These are phyloP conservation scores for Ellobium chinense DNA, from an alignment of 2,888 invertebrate genomes.

Conservation along the genomic window DNA sequence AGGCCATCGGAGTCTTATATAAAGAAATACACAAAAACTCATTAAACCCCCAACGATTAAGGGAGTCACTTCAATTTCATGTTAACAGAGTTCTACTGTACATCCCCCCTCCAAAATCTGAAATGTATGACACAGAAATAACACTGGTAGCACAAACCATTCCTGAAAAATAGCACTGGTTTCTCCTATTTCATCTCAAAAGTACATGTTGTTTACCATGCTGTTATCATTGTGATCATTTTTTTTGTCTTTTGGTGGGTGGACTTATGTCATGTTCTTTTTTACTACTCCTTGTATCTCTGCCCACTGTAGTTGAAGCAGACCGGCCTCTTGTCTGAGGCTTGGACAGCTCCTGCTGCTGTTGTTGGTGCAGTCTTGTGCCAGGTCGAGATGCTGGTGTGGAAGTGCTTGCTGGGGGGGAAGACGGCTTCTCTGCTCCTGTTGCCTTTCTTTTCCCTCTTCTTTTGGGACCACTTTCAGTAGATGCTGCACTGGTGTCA, in stretches of 20 bases:
- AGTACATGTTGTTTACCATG: too few relatives aligned
- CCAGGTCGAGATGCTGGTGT: neutral
- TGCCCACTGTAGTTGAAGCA: neutral
- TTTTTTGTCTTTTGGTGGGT: conserved; percentile 23
- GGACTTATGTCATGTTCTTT: conserved; percentile 4
- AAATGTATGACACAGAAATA: too few relatives aligned
- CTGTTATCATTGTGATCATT: conserved; percentile 6
- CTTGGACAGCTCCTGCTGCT: conserved; percentile 13
- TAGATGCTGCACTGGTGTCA: conserved; percentile 27
- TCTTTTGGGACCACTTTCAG: conserved; percentile 8
- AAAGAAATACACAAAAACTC: too few relatives aligned
- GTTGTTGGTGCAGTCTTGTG: conserved; percentile 27
- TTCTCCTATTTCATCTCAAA: too few relatives aligned
- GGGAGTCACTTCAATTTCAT: too few relatives aligned
- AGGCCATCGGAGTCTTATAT: too few relatives aligned
- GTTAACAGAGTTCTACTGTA: too few relatives aligned
- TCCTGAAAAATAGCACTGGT: too few relatives aligned
- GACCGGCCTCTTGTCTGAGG: conserved; percentile 31
- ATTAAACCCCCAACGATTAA: too few relatives aligned
- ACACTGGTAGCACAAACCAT: too few relatives aligned
- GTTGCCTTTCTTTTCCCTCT: neutral
- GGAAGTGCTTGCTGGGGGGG: neutral
- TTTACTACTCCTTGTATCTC: neutral
- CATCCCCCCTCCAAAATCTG: too few relatives aligned
- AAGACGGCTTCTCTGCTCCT: neutral